Percentiles rank a stretch among this genome's conserved stretches.
Evolutionary conservation across 2,888 invertebrate species (phyloP).

Genomic region (Orthosia gothica): DNA sequence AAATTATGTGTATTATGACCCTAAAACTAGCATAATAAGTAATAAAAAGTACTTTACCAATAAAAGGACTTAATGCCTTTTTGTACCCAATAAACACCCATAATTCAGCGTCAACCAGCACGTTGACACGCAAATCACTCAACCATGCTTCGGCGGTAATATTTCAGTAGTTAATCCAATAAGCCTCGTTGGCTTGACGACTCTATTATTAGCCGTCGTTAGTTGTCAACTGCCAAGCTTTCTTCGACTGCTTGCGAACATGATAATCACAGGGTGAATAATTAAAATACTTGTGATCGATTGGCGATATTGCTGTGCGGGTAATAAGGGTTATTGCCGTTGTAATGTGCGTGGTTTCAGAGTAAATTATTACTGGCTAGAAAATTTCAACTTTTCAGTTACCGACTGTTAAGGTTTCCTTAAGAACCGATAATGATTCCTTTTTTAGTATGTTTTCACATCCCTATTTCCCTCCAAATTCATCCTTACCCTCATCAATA

Average conservation of each 20-base stretch:
- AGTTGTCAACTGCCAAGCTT: slow-evolving; percentile 41
- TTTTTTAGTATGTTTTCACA: too few species aligned
- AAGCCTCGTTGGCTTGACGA: slow-evolving; percentile 30
- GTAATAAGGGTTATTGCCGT: neutral
- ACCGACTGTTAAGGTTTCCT: too few species aligned
- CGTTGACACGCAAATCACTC: slow-evolving; percentile 35
- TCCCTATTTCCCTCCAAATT: too few species aligned
- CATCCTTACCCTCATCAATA: too few species aligned
- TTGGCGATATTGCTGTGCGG: slow-evolving; percentile 1
- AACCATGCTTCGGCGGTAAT: slow-evolving; percentile 33
- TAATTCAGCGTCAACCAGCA: neutral
- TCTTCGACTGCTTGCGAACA: slow-evolving; percentile 21
- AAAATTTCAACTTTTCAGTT: neutral
- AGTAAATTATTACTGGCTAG: neutral
- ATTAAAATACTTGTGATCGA: slow-evolving; percentile 36
- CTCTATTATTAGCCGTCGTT: slow-evolving; percentile 54
- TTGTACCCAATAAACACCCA: too few species aligned
- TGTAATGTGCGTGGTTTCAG: neutral
- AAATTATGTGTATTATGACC: too few species aligned
- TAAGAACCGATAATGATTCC: too few species aligned
- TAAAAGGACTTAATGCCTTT: too few species aligned
- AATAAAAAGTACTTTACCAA: too few species aligned
- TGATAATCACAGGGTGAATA: slow-evolving; percentile 36
- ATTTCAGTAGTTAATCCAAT: slow-evolving; percentile 42
- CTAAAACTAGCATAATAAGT: too few species aligned